Base-by-base conservation (phyloP, 2,113 vertebrate genomes). In the Mastomys natalensis region DNA sequence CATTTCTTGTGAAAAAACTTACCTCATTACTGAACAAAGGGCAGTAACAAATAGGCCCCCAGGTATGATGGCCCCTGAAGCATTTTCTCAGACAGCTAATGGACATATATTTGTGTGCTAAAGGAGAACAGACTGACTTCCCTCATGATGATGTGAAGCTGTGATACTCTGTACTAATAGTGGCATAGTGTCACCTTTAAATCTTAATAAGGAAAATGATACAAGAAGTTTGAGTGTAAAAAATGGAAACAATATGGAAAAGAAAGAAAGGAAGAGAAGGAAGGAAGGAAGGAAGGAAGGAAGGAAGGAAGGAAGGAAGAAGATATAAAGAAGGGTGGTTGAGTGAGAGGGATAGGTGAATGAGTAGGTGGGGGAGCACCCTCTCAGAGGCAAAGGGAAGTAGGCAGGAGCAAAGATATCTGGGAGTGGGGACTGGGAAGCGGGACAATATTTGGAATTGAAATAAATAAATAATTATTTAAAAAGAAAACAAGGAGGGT, bases 1-100 rank as follows among this genome's bases (percentile, higher is more conserved):
- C 91, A 85, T 96, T 98, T 96, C 74, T 29, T 91, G 68, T 45
- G 97, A 97, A 93, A 93, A 96, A 94, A 97, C 73, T 45, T 90
- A 53, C 85, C 78, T 55, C 82, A 95, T 90, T 94, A 60, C 37
- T 51, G 77, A 72, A 82, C 96, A 3, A 22, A 66, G 68, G 58
- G 15, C 40, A 97, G 53, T 91, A 91, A 29, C 5, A 76, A 97
- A 91, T 91, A 55, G 92, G 97, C 86, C 64, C 29, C 51, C 43
- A 87, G 60, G 37, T 15, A 80, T 53, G 7, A 22, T 40, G 91
- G 60, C 77, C 87, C 16, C 9, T 8, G 12, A 95, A 76, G 70
- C 76, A 89, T 97, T 88, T 73, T 51, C 64, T 95, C 0, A 16
- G 31, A 93, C 91, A 95, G 91, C 91, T 96, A 76, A 94, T 34